These are phyloP conservation scores for Propithecus perrieri DNA, from an alignment of 2,797 vertebrate species.

Conservation along the genomic window DNA sequence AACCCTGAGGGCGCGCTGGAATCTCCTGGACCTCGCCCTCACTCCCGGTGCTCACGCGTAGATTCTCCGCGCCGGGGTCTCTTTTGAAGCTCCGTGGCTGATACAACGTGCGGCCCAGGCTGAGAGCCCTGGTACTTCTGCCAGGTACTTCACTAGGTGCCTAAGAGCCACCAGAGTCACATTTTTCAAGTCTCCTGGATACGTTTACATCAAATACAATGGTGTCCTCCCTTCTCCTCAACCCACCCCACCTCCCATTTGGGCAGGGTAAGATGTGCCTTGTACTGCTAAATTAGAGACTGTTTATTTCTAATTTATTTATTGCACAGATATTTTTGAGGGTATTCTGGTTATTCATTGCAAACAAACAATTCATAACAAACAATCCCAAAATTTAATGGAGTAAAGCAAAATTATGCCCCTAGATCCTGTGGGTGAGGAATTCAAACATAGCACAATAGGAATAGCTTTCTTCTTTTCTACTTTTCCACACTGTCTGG, in stretches of 20 bases:
- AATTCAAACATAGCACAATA: neutral
- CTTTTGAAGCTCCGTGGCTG: neutral
- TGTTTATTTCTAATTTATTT: neutral
- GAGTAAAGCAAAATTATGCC: neutral
- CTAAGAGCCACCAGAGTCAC: neutral
- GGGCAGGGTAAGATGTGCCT: neutral
- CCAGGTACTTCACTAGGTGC: neutral
- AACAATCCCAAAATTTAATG: neutral
- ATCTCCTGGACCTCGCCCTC: neutral
- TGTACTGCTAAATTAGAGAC: neutral
- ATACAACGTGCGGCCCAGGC: neutral
- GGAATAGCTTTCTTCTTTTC: neutral
- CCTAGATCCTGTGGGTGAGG: neutral
- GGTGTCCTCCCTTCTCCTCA: neutral
- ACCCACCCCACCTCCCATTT: too few relatives aligned
- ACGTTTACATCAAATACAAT: fast-evolving
- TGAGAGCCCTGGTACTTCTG: neutral
- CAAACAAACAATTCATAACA: neutral
- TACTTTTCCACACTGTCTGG: neutral
- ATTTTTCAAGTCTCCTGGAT: neutral
- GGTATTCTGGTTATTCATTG: neutral
- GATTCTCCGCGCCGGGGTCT: neutral
- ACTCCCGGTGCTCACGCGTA: fast-evolving
- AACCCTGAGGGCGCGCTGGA: neutral
- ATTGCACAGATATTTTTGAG: neutral